Conservation (phyloP, 2,888 invertebrate genomes). For the Tetramorium bicarinatum region DNA sequence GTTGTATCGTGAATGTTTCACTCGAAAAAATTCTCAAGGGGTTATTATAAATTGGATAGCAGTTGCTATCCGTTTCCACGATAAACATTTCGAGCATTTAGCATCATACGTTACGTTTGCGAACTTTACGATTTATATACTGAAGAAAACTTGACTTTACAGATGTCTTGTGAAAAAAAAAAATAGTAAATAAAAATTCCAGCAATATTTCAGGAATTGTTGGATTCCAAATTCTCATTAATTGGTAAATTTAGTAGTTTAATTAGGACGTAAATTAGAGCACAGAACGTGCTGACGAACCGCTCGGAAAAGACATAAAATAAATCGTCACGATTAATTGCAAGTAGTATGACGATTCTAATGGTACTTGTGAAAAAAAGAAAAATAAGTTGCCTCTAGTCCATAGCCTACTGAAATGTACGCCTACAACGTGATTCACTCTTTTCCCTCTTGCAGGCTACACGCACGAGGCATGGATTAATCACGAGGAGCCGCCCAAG, state of each 20-base stretch:
- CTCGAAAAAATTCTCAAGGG: neutral
- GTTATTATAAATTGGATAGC: neutral
- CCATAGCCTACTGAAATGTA: neutral
- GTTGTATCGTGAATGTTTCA: neutral
- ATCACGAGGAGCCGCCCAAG: conserved; percentile 87
- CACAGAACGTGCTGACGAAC: neutral
- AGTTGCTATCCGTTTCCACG: neutral
- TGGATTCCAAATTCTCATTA: neutral
- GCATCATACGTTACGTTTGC: neutral
- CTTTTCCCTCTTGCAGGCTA: conserved; percentile 79
- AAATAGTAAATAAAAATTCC: neutral
- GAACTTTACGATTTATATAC: neutral
- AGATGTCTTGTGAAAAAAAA: too few relatives aligned
- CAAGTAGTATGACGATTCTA: neutral
- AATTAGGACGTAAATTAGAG: neutral
- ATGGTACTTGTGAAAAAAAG: neutral
- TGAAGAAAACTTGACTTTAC: neutral
- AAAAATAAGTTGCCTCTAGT: conserved; percentile 10
- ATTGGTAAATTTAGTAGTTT: conserved; percentile 16
- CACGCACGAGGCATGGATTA: conserved; percentile 84
- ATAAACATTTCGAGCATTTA: neutral
- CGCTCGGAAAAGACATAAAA: neutral
- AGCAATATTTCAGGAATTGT: neutral
- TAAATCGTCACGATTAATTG: neutral
- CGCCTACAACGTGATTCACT: neutral